A percentile compares a stretch with the other conserved stretches of the same genome.
These are phyloP conservation scores for Meles meles DNA, from an alignment of 2,113 vertebrate species.

Conservation along the genomic window DNA sequence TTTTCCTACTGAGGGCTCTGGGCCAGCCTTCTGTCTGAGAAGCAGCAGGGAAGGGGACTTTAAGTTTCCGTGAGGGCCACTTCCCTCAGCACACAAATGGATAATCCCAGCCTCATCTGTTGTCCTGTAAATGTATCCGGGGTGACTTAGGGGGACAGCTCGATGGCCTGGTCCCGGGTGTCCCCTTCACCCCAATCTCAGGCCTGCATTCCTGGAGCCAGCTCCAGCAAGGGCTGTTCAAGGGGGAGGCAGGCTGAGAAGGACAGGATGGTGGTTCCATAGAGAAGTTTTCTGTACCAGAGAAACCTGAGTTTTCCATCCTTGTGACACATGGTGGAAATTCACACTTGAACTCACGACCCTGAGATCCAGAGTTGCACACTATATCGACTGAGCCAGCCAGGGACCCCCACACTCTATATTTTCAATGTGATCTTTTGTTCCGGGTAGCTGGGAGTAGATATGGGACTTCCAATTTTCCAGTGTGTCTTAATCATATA, in stretches of 20 bases:
- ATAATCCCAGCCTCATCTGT: not conserved
- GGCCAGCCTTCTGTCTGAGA: not conserved
- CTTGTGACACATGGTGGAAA: not conserved
- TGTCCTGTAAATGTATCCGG: not conserved
- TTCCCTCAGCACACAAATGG: accelerated
- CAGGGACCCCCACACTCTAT: not conserved
- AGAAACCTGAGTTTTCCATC: not conserved
- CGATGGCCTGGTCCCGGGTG: not conserved
- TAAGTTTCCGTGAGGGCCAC: not conserved
- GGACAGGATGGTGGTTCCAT: not conserved
- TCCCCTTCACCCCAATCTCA: not conserved
- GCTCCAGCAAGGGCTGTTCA: too few species aligned
- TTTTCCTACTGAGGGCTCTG: not conserved
- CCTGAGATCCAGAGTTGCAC: not conserved
- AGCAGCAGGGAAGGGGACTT: not conserved
- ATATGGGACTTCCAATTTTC: constrained; percentile 25
- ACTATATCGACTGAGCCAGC: not conserved
- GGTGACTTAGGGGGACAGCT: not conserved
- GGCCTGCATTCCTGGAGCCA: not conserved
- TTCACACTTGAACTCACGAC: not conserved
- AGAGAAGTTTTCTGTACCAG: not conserved
- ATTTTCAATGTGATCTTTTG: not conserved
- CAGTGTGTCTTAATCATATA: constrained; percentile 51
- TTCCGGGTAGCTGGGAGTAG: not conserved
- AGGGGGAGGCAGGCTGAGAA: not conserved